A percentile compares a stretch with the other conserved stretches of the same genome.
These are phyloP conservation scores for Agrochola litura DNA, from an alignment of 2,888 invertebrate species.

Conservation along the genomic window DNA sequence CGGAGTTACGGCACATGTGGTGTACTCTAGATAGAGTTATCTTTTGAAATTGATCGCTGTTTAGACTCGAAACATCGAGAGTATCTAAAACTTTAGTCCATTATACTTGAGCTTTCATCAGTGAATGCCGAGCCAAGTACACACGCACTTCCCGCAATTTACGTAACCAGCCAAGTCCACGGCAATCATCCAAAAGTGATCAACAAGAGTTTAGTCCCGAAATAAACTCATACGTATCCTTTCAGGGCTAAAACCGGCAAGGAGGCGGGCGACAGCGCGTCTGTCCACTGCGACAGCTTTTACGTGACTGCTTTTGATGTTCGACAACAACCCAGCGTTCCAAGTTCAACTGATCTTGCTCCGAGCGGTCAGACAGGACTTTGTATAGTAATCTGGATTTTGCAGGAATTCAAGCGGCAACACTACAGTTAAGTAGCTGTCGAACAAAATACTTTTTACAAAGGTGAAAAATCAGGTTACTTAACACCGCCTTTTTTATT, in stretches of 20 bases:
- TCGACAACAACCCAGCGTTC: slow-evolving; percentile 58
- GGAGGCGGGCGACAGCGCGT: slow-evolving; percentile 71
- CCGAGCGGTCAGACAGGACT: slow-evolving; percentile 62
- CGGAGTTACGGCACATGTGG: slow-evolving; percentile 76
- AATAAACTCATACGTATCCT: slow-evolving; percentile 83
- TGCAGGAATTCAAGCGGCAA: slow-evolving; percentile 51
- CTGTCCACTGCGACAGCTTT: slow-evolving; percentile 75
- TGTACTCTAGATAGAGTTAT: slow-evolving; percentile 71
- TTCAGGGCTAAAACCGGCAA: slow-evolving; percentile 74
- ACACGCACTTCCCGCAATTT: slow-evolving; percentile 71
- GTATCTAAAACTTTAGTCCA: slow-evolving; percentile 50
- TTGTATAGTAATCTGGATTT: slow-evolving; percentile 59
- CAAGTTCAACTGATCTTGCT: slow-evolving; percentile 65
- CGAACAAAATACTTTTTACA: slow-evolving; percentile 41
- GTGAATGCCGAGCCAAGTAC: slow-evolving; percentile 45
- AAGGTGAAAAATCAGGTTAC: slow-evolving; percentile 43
- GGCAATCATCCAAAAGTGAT: slow-evolving; percentile 78
- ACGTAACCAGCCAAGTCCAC: slow-evolving; percentile 78
- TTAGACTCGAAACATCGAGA: slow-evolving; percentile 56
- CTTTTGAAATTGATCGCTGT: slow-evolving; percentile 67
- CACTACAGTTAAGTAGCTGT: slow-evolving; percentile 39
- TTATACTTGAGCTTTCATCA: slow-evolving; percentile 60
- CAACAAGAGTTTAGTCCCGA: slow-evolving; percentile 80
- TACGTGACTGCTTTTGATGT: slow-evolving; percentile 78
- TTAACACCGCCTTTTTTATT: slow-evolving; percentile 38